A percentile compares a stretch with the other conserved stretches of the same genome.
Conservation (phyloP, 2,797 vertebrate species). For the Zalophus californianus region DNA sequence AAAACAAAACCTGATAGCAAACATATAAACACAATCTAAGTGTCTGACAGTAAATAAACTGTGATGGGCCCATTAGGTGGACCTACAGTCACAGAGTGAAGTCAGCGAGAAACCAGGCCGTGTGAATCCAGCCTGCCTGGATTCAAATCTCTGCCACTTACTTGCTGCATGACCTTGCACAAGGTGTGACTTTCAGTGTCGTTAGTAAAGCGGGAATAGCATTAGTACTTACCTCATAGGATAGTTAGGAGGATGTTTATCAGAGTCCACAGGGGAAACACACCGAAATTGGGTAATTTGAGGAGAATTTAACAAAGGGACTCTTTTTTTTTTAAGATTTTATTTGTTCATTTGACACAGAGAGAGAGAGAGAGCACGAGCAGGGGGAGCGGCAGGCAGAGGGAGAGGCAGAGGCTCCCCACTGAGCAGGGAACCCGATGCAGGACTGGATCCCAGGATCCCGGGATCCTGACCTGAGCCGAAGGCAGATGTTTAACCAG, state of each 20-base stretch:
- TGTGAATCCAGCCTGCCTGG: not conserved
- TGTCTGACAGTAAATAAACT: not conserved
- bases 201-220: not conserved
- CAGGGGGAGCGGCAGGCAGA: no score
- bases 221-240: not conserved
- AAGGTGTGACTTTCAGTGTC: not conserved
- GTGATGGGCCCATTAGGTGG: not conserved
- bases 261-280: not conserved
- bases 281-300: not conserved
- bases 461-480: no score
- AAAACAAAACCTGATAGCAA: not conserved
- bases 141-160: not conserved
- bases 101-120: not conserved
- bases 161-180: not conserved
- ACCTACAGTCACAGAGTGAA: not conserved
- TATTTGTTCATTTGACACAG: no score
- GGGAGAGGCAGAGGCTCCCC: no score
- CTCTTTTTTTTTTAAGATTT: not conserved
- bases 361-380: no score
- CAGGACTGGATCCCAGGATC: no score
- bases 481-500: no score
- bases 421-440: no score
- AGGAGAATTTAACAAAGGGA: not conserved
- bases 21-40: not conserved
- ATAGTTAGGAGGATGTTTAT: constrained; percentile 11